Conservation (phyloP, 2,888 invertebrate genomes). For the Epinotia bilunana region DNA sequence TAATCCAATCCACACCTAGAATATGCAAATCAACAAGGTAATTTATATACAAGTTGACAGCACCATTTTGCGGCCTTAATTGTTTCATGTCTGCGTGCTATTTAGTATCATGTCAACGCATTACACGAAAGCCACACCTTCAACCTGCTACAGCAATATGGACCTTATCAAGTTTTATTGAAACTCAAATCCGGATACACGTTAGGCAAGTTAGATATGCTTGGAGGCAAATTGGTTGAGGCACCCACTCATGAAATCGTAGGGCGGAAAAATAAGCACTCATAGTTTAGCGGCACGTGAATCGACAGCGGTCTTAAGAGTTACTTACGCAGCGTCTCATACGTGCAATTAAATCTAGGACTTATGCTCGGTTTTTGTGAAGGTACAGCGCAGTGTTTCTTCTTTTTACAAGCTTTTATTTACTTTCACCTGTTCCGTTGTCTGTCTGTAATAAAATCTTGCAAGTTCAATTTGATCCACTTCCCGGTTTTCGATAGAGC, state of each 20-base stretch:
- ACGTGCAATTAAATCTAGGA: too few relatives aligned
- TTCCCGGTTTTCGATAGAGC: too few relatives aligned
- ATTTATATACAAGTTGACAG: constrained; percentile 2
- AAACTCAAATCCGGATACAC: neutral
- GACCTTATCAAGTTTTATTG: neutral
- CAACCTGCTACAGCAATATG: neutral
- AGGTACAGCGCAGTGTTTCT: too few relatives aligned
- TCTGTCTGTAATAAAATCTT: too few relatives aligned
- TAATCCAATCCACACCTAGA: neutral
- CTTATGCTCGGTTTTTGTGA: too few relatives aligned
- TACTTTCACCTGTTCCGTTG: too few relatives aligned
- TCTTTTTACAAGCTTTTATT: too few relatives aligned
- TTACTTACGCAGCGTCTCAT: too few relatives aligned
- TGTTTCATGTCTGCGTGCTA: neutral
- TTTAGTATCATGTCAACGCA: neutral
- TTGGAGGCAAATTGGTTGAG: constrained; percentile 1
- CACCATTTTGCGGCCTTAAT: neutral
- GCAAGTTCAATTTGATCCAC: too few relatives aligned
- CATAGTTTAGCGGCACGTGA: too few relatives aligned
- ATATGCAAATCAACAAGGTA: neutral
- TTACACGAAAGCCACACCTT: neutral
- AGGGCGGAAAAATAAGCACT: neutral
- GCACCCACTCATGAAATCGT: neutral
- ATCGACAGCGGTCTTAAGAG: too few relatives aligned
- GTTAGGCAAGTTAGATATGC: neutral